phyloP scores from a whole-genome alignment of 2,113 vertebrate genomes.

The Macquaria australasica region DNA sequence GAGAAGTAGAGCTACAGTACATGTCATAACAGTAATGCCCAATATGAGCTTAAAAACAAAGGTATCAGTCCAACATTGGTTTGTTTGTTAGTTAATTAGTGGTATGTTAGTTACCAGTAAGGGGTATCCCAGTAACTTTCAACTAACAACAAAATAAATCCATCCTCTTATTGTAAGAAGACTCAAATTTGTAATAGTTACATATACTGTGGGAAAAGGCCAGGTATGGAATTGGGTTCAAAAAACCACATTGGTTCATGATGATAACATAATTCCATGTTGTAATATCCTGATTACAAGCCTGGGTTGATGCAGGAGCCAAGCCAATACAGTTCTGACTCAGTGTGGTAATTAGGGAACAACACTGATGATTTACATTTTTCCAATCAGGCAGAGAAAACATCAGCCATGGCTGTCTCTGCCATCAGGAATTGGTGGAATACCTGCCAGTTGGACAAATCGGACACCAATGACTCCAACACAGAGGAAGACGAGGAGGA shows the following conservation, averaged over 20 bases:
- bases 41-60: not conserved
- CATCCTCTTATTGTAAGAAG: not conserved
- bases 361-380: constrained; percentile 11
- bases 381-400: constrained; percentile 31
- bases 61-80: not conserved
- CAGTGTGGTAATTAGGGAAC: not conserved
- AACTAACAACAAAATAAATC: not conserved
- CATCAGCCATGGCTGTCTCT: constrained; percentile 13
- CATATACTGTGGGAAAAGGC: not conserved
- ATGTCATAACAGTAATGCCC: not conserved
- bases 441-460: constrained; percentile 45
- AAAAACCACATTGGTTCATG: not conserved
- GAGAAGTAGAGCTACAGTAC: not conserved
- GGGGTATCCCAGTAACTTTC: not conserved
- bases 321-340: not conserved
- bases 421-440: constrained; percentile 64
- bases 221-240: not conserved
- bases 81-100: not conserved
- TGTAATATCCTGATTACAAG: not conserved
- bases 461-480: constrained; percentile 65
- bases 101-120: not conserved
- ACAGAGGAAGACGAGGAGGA: constrained; percentile 70
- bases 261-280: not conserved
- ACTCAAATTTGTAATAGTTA: not conserved
- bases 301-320: not conserved